Evolutionary conservation across 1,140 invertebrate species (phyloP), one percentile per base, ranked within the genome.

Genomic region (Caenorhabditis latens): DNA sequence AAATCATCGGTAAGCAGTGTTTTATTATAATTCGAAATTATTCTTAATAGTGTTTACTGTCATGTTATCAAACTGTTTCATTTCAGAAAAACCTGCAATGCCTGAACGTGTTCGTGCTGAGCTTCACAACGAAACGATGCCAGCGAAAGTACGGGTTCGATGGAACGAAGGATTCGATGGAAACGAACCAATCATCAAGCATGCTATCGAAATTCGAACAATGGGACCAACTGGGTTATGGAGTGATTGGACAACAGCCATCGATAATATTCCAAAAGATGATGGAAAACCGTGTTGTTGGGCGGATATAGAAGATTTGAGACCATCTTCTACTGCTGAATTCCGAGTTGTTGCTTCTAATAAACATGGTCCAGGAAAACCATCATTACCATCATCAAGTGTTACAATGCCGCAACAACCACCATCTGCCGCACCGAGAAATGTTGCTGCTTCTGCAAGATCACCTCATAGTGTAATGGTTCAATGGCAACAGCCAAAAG

Each of bases 161-260:
- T 99, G 98, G 98, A 95, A 96, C 11, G 95, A 96, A 0, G 96
- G 96, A 14, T 99, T 98, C 93, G 96, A 99, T 94, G 98, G 98
- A 58, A 98, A 99, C 92, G 97, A 96, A 92, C 96, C 96, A 2
- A 96, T 98, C 71, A 95, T 96, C 85, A 97, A 97, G 92, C 99
- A 96, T 93, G 96, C 98, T 88, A 94, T 99, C 42, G 96, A 99
- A 93, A 96, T 95, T 92, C 94, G 96, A 89, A 95, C 96, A 91
- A 96, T 97, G 43, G 89, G 88, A 19, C 88, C 84, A 40, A 87
- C 86, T 61, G 90, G 67, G 21, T 53, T 92, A 14, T 92, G 91
- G 91, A 89, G 84, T 58, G 90, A 91, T 40, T 99, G 97, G 97
- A 94, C 96, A 85, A 97, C 96, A 0, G 96, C 96, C 91, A 93